phyloP scores from a whole-genome alignment of 2,797 vertebrate species.

The Nasua narica region DNA sequence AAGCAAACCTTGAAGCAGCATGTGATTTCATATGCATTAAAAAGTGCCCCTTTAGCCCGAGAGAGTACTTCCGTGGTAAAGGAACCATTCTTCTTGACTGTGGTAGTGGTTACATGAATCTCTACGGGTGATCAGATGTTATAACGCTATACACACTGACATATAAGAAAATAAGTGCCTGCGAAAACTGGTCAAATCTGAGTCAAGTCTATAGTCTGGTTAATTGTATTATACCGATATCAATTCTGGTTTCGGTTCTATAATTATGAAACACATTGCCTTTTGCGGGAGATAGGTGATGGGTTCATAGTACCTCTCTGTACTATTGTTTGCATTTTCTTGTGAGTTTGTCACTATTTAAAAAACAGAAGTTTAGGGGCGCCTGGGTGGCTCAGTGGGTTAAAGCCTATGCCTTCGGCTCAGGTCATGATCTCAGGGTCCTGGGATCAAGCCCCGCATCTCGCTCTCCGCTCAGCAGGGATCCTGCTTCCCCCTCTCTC shows the following conservation, averaged over 20 bases:
- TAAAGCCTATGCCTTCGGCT: too few relatives aligned
- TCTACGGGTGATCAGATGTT: neutral
- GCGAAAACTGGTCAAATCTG: neutral
- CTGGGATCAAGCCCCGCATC: too few relatives aligned
- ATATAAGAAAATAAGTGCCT: neutral
- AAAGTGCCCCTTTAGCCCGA: neutral
- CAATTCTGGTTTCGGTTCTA: neutral
- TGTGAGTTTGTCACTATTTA: neutral
- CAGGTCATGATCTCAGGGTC: too few relatives aligned
- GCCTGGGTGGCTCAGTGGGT: too few relatives aligned
- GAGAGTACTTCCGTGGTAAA: neutral
- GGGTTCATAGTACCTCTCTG: neutral
- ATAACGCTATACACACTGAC: neutral
- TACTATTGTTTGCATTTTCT: neutral
- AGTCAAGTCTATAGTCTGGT: neutral
- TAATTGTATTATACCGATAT: neutral
- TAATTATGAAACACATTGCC: neutral
- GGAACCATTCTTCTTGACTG: neutral
- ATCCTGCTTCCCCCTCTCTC: too few relatives aligned
- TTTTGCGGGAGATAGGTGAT: neutral
- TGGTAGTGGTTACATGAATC: neutral
- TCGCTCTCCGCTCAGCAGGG: too few relatives aligned
- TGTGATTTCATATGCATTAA: neutral
- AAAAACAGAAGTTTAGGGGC: neutral
- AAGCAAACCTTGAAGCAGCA: neutral